phyloP scores from a whole-genome alignment of 2,888 invertebrate species.

The Tachina grossa region DNA sequence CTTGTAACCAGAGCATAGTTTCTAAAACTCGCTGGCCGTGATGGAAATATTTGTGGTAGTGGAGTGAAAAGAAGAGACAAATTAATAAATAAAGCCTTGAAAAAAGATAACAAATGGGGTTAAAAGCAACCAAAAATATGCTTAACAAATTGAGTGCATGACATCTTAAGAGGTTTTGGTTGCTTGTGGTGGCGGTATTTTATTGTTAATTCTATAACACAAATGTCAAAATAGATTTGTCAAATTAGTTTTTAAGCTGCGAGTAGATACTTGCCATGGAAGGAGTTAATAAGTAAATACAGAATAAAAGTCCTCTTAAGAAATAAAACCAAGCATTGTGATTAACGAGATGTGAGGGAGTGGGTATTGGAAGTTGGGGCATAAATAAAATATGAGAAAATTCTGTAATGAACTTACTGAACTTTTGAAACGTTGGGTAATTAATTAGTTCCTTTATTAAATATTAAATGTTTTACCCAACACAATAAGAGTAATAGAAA shows the following conservation, averaged over 20 bases:
- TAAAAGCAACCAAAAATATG: conserved; percentile 56
- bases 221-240: conserved; percentile 79
- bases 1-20: conserved; percentile 44
- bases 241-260: conserved; percentile 77
- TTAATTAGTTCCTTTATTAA: too few relatives aligned
- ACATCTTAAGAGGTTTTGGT: conserved; percentile 59
- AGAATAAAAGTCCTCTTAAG: conserved; percentile 16
- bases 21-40: background rate
- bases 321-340: background rate
- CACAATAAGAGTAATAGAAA: too few relatives aligned
- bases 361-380: background rate
- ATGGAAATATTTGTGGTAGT: background rate
- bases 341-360: background rate
- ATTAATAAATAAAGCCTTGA: conserved; percentile 11
- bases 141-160: conserved; percentile 51
- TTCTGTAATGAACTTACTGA: too few relatives aligned
- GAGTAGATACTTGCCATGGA: background rate
- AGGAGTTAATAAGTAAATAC: conserved; percentile 32
- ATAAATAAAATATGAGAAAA: too few relatives aligned
- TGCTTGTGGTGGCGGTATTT: conserved; percentile 28
- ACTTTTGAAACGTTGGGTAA: too few relatives aligned
- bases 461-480: too few relatives aligned
- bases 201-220: conserved; percentile 37
- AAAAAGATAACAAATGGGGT: conserved; percentile 34
- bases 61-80: background rate